Conservation (phyloP, 2,888 invertebrate species). For the Teleogryllus oceanicus region DNA sequence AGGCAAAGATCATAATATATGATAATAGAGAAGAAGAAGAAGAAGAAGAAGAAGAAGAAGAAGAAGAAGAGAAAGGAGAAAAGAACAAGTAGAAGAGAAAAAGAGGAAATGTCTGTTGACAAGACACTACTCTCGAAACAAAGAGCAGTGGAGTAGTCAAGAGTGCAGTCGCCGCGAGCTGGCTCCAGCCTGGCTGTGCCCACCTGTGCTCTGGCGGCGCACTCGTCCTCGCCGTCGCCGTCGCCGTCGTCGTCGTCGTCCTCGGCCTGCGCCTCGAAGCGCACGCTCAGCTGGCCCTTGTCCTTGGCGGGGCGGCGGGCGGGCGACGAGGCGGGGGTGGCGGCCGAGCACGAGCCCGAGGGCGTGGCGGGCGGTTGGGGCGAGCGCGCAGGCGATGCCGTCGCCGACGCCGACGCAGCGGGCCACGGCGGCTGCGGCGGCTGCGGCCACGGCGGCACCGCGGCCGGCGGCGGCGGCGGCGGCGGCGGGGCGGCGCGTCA, state of each 20-base stretch:
- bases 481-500: slow-evolving; percentile 45
- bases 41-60: no score
- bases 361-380: slow-evolving; percentile 52
- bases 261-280: slow-evolving; percentile 47
- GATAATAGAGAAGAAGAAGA: neutral
- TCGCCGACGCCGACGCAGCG: slow-evolving; percentile 41
- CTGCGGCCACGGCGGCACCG: no score
- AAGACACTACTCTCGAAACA: no score
- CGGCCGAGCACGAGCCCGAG: slow-evolving; percentile 64
- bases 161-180: no score
- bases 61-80: no score
- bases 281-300: slow-evolving; percentile 50
- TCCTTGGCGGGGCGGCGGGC: slow-evolving; percentile 37
- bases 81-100: neutral
- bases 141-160: no score
- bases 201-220: neutral
- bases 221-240: slow-evolving; percentile 19
- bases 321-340: slow-evolving; percentile 28
- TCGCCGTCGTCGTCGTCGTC: slow-evolving; percentile 23
- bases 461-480: no score
- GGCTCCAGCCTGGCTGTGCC: no score
- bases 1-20: neutral
- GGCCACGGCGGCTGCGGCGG: slow-evolving; percentile 29
- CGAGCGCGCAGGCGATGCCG: slow-evolving; percentile 44
- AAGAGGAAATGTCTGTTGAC: no score